Evolutionary conservation across 92 coral and sea anemone genomes (phyloP).

Genomic region (Phymanthus crucifer): DNA sequence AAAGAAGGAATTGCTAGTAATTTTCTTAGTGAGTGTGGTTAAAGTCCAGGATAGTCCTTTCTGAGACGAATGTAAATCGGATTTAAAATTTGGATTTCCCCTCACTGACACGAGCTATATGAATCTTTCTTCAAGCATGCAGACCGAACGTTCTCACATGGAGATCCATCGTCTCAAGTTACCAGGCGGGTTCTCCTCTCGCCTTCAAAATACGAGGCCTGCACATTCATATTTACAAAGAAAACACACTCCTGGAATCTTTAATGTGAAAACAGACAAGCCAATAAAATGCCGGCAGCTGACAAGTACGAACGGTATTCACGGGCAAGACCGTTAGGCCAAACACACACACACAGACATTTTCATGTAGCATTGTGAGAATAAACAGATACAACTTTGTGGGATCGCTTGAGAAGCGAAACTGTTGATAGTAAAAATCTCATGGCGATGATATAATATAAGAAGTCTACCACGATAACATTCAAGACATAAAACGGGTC

Average conservation of each 20-base stretch:
- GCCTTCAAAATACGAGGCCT: not conserved
- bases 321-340: slow-evolving; percentile 22
- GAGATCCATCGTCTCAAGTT: not conserved
- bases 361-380: not conserved
- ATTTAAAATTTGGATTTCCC: slow-evolving; percentile 1
- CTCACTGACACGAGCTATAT: not conserved
- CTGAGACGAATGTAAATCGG: not conserved
- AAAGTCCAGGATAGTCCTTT: not conserved
- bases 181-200: slow-evolving; percentile 14
- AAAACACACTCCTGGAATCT: not conserved
- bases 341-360: slow-evolving; percentile 5
- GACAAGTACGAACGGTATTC: slow-evolving; percentile 12
- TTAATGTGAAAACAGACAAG: not conserved
- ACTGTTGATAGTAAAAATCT: slow-evolving; percentile 18
- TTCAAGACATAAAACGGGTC: not conserved
- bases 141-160: not conserved
- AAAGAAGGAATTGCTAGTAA: not conserved
- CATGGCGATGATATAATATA: slow-evolving; percentile 32
- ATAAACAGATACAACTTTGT: not conserved
- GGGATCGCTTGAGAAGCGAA: slow-evolving; percentile 48
- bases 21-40: too few species aligned
- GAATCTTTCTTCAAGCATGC: not conserved
- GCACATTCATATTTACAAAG: slow-evolving; percentile 3
- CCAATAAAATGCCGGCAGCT: slow-evolving; percentile 6
- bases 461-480: not conserved